Evolutionary conservation across 2,797 vertebrate species (phyloP).

Genomic region (Pseudomugil gertrudae): DNA sequence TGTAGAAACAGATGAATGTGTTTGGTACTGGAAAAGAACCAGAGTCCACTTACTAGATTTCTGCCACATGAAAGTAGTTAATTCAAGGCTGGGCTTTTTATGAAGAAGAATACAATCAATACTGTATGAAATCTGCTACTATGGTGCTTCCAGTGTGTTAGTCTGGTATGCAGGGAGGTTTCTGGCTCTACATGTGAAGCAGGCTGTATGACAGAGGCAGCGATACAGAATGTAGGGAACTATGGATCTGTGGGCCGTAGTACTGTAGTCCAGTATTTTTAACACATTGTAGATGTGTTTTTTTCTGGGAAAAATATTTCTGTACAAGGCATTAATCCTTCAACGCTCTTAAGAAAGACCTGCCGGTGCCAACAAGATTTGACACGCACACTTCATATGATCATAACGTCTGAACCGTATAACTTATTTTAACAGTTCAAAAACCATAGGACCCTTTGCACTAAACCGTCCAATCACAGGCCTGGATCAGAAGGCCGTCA

Average conservation of each 20-base stretch:
- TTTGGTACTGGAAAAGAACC: not conserved
- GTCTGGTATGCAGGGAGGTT: conserved; percentile 20
- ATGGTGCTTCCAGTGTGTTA: conserved; percentile 24
- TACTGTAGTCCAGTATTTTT: too few relatives aligned
- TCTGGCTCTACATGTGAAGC: conserved; percentile 19
- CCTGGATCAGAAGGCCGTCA: too few relatives aligned
- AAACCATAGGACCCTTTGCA: too few relatives aligned
- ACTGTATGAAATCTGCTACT: conserved; percentile 27
- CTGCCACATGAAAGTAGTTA: conserved; percentile 16
- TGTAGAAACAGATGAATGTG: not conserved
- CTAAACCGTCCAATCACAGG: too few relatives aligned
- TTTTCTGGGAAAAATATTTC: too few relatives aligned
- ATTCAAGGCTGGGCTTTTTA: conserved; percentile 43
- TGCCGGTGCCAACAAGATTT: too few relatives aligned
- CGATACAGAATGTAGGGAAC: conserved; percentile 21
- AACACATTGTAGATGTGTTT: too few relatives aligned
- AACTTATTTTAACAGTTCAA: too few relatives aligned
- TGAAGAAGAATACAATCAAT: conserved; percentile 46
- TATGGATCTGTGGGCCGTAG: conserved; percentile 9
- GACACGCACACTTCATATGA: too few relatives aligned
- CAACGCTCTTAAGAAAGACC: too few relatives aligned
- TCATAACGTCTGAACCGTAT: too few relatives aligned
- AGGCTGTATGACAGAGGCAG: conserved; percentile 4
- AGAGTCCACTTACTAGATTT: conserved; percentile 20
- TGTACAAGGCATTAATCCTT: too few relatives aligned